phyloP scores from a whole-genome alignment of 2,888 invertebrate species.

The Anoncus sp. region DNA sequence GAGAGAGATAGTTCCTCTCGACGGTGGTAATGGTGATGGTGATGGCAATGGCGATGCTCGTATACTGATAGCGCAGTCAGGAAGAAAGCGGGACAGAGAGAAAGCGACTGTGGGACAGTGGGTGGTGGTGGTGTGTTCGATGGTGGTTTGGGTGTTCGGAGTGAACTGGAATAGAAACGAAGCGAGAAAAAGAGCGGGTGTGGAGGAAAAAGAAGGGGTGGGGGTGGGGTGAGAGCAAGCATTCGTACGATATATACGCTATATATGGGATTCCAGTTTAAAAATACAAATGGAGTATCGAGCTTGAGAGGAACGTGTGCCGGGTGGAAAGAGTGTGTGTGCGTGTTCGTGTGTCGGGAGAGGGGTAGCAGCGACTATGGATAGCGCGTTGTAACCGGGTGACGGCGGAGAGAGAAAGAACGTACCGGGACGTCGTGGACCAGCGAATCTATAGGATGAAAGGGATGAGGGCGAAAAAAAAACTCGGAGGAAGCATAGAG shows the following conservation, averaged over 20 bases:
- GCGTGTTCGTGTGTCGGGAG: conserved; percentile 16
- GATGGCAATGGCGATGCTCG: conserved; percentile 77
- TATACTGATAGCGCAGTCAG: conserved; percentile 68
- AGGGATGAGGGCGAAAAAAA: conserved; percentile 48
- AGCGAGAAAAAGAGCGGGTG: conserved; percentile 29
- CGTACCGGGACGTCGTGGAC: conserved; percentile 45
- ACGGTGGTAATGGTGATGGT: conserved; percentile 79
- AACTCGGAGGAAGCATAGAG: conserved; percentile 37
- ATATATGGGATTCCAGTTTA: conserved; percentile 80
- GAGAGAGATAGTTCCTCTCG: conserved; percentile 68
- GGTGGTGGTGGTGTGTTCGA: conserved; percentile 48
- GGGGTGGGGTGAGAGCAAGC: conserved; percentile 55
- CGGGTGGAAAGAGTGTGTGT: conserved; percentile 64
- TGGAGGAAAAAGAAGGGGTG: conserved; percentile 5
- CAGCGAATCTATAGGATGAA: conserved; percentile 52
- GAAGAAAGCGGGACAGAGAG: conserved; percentile 58
- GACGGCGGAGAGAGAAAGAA: conserved; percentile 44
- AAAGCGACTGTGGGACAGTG: conserved; percentile 58
- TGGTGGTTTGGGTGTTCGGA: conserved; percentile 27
- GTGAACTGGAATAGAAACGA: conserved; percentile 42
- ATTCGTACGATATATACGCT: conserved; percentile 67
- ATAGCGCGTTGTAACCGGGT: conserved; percentile 51
- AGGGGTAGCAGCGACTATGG: conserved; percentile 27
- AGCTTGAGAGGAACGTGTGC: conserved; percentile 80
- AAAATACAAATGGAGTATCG: conserved; percentile 83